These are phyloP conservation scores for Spondyliosoma cantharus DNA, from an alignment of 2,797 vertebrate species.

Conservation along the genomic window DNA sequence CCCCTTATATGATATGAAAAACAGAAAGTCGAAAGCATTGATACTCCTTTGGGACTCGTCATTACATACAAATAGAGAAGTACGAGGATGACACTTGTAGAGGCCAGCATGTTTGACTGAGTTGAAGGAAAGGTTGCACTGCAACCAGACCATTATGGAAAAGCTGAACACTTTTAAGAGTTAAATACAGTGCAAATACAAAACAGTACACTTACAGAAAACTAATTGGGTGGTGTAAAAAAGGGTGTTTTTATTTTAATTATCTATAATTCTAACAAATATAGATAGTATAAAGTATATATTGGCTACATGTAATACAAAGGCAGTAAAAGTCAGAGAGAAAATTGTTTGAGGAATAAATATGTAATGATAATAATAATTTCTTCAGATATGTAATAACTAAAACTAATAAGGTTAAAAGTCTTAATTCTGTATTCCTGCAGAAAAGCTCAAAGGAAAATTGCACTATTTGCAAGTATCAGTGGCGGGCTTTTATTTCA, in stretches of 20 bases:
- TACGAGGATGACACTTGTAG: not conserved
- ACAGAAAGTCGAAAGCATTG: not conserved
- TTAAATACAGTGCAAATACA: not conserved
- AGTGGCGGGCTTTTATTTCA: constrained; percentile 19
- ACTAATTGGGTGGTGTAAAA: not conserved
- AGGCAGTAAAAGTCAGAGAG: not conserved
- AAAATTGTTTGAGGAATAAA: not conserved
- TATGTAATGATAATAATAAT: not conserved
- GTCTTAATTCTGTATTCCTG: not conserved
- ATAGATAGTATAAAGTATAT: too few relatives aligned
- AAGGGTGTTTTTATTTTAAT: not conserved
- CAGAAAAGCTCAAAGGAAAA: not conserved
- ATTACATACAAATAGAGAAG: not conserved
- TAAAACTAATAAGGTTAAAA: not conserved
- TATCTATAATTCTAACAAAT: not conserved
- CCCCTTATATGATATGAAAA: not conserved
- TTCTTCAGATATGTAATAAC: not conserved
- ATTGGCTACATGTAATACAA: not conserved
- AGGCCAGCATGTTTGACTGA: not conserved
- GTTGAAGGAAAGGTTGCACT: not conserved
- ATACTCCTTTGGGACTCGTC: not conserved
- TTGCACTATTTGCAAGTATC: constrained; percentile 9
- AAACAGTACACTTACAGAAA: too few relatives aligned
- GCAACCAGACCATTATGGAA: not conserved
- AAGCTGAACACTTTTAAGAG: not conserved